Base-by-base conservation (phyloP, 2,797 vertebrate species). In the Prunella strophiata region DNA sequence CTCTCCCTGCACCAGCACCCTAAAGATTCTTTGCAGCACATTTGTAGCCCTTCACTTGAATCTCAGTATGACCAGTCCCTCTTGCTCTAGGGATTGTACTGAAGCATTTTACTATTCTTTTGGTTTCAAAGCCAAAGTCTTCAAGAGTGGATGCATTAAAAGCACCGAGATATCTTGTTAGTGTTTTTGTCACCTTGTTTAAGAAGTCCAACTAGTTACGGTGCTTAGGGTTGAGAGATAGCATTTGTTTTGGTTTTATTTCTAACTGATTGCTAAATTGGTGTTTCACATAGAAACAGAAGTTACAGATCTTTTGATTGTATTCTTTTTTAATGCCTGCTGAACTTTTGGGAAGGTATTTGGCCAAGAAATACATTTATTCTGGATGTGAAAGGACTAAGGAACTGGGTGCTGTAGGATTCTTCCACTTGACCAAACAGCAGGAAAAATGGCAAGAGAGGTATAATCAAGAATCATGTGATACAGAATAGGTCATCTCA, bases 301-400 rank as follows among this genome's bases (percentile, higher is more conserved):
- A 88, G 32, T 47, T 58, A 66, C 7, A 52, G 9, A 73, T 47
- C 29, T 63, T 40, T 38, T 27, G n/a, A 58, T 38, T 58, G 38
- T 22, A 9, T 23, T 58, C 3, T 45, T 66, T 58, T 83, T 43
- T 27, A 68, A 85, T 3, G 2, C 9, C 55, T 81, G 34, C 7
- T 65, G 34, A 83, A 72, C 47, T 74, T 86, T 38, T 61, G 27
- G 36, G 9, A 75, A 78, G 42, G 62, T 5, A 40, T 34, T n/a
- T 74, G 59, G 61, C 42, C 88, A 86, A 91, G 21, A 32, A 88
- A 57, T 55, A 36, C 12, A 70, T 72, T 94, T 90, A 88, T 63
- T 81, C 52, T 58, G 48, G 34, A 67, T 63, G 48, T 42, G 70
- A 83, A 71, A 79, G 29, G 23, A 77, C 14, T 7, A 32, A 48